A percentile compares a stretch with the other conserved stretches of the same genome.
These are phyloP conservation scores for Podotricha telesiphe DNA, from an alignment of 2,888 invertebrate species.

Conservation along the genomic window DNA sequence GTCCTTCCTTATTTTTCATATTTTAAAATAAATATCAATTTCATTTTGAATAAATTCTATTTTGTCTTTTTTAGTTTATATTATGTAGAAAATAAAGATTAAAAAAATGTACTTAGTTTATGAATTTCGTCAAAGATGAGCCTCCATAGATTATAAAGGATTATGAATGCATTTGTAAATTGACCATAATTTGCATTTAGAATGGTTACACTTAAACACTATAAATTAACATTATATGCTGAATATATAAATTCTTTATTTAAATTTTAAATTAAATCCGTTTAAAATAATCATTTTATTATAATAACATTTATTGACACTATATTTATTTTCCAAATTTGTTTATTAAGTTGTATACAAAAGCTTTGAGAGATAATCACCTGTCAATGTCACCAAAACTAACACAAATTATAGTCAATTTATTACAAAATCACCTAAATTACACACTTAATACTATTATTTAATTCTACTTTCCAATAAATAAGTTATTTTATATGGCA, in stretches of 20 bases:
- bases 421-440: neutral
- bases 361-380: neutral
- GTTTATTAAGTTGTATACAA: neutral
- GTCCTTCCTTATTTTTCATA: no score
- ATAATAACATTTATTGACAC: no score
- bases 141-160: neutral
- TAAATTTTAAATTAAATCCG: no score
- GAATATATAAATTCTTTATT: no score
- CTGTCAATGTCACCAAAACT: neutral
- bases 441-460: conserved; percentile 7
- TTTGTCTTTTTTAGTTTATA: neutral
- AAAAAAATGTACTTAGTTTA: neutral
- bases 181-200: no score
- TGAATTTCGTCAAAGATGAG: neutral
- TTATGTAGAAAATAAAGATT: neutral
- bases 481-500: conserved; percentile 37
- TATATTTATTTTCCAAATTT: no score
- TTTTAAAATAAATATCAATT: no score
- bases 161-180: no score
- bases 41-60: neutral
- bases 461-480: conserved; percentile 30
- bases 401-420: neutral
- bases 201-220: no score
- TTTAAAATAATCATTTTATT: no score
- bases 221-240: no score